Evolutionary conservation across 2,797 vertebrate species (phyloP).

Genomic region (Amblyopsis hoosieri): DNA sequence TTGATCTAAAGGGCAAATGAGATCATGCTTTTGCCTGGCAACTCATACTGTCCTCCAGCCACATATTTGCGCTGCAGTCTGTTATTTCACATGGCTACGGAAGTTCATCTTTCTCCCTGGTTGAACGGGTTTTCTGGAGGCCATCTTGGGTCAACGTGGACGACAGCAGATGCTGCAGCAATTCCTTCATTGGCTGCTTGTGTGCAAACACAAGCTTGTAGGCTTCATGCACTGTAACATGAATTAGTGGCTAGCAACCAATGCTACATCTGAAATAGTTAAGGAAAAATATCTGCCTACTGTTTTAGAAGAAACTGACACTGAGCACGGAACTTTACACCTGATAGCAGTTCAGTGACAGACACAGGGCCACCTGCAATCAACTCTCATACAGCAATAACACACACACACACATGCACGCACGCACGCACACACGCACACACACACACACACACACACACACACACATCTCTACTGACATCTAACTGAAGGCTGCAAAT

Average conservation of each 20-base stretch:
- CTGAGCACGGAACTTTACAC: too few species aligned
- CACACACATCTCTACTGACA: too few species aligned
- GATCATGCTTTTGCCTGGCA: too few species aligned
- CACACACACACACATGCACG: not conserved
- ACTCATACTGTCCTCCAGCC: conserved; percentile 11
- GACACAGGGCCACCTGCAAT: too few species aligned
- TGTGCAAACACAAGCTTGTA: not conserved
- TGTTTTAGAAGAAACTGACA: too few species aligned
- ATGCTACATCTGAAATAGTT: too few species aligned
- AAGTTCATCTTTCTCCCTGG: not conserved
- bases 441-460: too few species aligned
- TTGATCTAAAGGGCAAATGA: too few species aligned
- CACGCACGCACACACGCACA: too few species aligned
- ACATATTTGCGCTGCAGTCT: not conserved
- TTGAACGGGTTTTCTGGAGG: not conserved
- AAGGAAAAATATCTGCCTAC: too few species aligned
- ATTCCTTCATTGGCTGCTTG: not conserved
- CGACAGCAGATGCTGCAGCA: not conserved
- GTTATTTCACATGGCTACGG: not conserved
- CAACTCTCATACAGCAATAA: not conserved
- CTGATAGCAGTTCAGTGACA: too few species aligned
- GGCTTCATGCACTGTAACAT: not conserved
- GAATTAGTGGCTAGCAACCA: not conserved
- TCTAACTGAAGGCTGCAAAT: too few species aligned
- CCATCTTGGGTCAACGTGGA: not conserved